Base-by-base conservation (phyloP, 2,888 invertebrate genomes). In the Pheosia tremula region DNA sequence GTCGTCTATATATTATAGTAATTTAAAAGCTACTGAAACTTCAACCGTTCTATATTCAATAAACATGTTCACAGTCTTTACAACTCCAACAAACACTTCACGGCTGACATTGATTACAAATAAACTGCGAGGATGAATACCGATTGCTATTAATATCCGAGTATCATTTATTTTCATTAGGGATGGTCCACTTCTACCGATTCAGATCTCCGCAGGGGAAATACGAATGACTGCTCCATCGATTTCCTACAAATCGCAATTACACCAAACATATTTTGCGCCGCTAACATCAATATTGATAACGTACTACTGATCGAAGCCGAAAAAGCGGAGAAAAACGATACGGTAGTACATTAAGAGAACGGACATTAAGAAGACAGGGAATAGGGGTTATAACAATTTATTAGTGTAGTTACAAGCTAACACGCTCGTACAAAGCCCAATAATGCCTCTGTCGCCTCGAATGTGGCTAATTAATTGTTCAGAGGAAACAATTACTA, bases 151-250 rank as follows among this genome's bases (percentile, higher is more conserved):
- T 72, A 69, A 71, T 66, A 64, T 67, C 66, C 69, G 65, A 67
- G 59, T 59, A 65, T 67, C 71, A 68, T 80, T 80, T 74, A 75
- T 82, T 78, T 79, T 75, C 78, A 82, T 83, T 81, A 72, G 62
- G 64, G 65, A 70, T 65, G 63, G 63, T 72, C 67, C 64, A 62
- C 60, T 67, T 63, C 63, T 62, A 45, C 60, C 39, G 60, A 43
- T 67, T 49, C 63, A 50, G 56, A 59, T 60, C 59, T 67, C 68
- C 68, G 57, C 47, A 62, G 66, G 73, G 74, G 59, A 71, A 76
- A 68, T 69, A 70, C 62, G 67, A 78, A 79, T 75, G 77, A 80
- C 72, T 69, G 74, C 72, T 75, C 67, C 66, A 63, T 73, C 62
- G 65, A 71, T 74, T 75, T 64, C 64, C 77, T 73, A 72, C 79